Base-by-base conservation (phyloP, 1,140 invertebrate genomes). In the Neuroterus valhalla region DNA sequence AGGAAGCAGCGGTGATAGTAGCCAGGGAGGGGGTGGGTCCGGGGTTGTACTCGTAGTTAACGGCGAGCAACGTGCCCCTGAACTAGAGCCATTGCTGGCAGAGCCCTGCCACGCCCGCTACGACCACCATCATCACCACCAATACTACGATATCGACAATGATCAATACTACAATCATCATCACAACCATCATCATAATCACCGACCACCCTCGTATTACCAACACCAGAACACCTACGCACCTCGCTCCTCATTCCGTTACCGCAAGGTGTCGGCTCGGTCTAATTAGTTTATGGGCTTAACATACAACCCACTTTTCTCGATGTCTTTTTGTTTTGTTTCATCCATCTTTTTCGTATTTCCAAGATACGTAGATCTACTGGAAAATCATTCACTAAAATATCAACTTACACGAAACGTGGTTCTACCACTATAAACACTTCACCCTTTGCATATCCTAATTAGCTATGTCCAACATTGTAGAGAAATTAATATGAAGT, bases 1-100 rank as follows among this genome's bases (percentile, higher is more conserved):
- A 88, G 87, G 82, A 83, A 90, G 84, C 88, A 87, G 85, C 83
- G 84, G 81, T 87, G 88, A 89, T 87, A 89, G 88, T 89, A 90
- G 89, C 87, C 88, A 89, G 88, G 88, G 87, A 86, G 85, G 85
- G 87, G 88, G 85, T 87, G 88, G 88, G 89, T 86, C 83, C 83
- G 84, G 86, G 85, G 83, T 86, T 86, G 81, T 81, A 78, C 79
- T 78, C 68, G 81, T 88, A 87, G 85, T 86, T 87, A 87, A 87
- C 80, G 75, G 66, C 81, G 81, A 87, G 84, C 86, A 88, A 77
- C 87, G 85, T 78, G 83, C 84, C 81, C 82, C 88, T 72, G 88
- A 90, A 77, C 84, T 89, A 88, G 88, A 90, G 84, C 88, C 88
- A 84, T 88, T 90, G 87, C 84, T 90, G 83, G 87, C 84, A 81